phyloP scores from a whole-genome alignment of 2,797 vertebrate genomes.

The Fringilla coelebs region DNA sequence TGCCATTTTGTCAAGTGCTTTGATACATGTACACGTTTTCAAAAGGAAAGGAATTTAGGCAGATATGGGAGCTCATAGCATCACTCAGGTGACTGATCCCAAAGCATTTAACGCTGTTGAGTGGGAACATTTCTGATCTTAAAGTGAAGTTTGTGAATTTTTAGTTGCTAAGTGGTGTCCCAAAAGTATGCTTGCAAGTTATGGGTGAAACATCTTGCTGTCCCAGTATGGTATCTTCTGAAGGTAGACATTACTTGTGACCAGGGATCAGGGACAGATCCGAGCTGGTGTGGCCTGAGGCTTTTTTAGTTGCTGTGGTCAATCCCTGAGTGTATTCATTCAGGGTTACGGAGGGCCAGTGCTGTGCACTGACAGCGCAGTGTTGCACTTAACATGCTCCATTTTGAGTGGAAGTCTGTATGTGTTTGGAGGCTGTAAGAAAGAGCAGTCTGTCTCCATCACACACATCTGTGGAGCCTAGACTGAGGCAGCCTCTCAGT shows the following conservation, averaged over 20 bases:
- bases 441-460: background rate
- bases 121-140: background rate
- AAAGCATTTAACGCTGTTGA: background rate
- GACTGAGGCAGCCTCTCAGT: background rate
- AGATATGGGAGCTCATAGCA: background rate
- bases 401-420: background rate
- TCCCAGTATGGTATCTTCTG: background rate
- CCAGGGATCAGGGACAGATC: background rate
- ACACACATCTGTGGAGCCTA: fast-evolving
- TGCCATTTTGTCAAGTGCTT: background rate
- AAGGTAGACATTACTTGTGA: background rate
- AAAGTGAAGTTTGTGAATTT: background rate
- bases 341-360: background rate
- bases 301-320: background rate
- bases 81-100: background rate
- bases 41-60: background rate
- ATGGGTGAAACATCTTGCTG: background rate
- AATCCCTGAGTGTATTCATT: background rate
- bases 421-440: background rate
- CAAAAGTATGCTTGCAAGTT: background rate
- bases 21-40: fast-evolving
- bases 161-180: background rate
- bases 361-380: background rate
- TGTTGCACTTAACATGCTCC: background rate
- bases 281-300: background rate